Conservation (phyloP, 2,888 invertebrate species). For the Caenorhabditis plicata region DNA sequence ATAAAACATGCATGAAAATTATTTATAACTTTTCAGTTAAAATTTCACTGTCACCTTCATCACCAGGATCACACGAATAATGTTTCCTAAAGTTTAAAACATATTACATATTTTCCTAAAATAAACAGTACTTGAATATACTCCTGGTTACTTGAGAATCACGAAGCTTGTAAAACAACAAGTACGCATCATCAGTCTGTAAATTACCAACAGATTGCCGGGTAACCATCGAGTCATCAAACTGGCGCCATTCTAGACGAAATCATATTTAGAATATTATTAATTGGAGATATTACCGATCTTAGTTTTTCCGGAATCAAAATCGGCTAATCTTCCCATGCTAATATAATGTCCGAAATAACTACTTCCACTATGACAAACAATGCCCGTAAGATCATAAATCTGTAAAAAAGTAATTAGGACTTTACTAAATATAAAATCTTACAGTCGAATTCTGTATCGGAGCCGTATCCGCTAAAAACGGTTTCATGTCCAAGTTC, state of each 20-base stretch:
- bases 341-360: conserved; percentile 70
- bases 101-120: background rate
- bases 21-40: no score
- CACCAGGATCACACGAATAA: conserved; percentile 31
- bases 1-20: no score
- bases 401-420: conserved; percentile 35
- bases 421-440: background rate
- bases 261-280: background rate
- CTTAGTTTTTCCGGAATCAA: conserved; percentile 65
- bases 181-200: conserved; percentile 65
- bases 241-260: conserved; percentile 63
- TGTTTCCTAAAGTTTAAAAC: conserved; percentile 16
- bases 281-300: conserved; percentile 63
- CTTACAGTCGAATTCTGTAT: conserved; percentile 42
- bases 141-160: conserved; percentile 25
- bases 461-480: conserved; percentile 45
- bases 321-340: conserved; percentile 67
- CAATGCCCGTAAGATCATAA: conserved; percentile 70
- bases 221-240: conserved; percentile 66
- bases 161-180: conserved; percentile 65
- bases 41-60: background rate
- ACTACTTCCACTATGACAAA: conserved; percentile 67
- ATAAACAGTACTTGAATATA: conserved; percentile 32
- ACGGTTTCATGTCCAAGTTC: conserved; percentile 46
- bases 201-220: conserved; percentile 42